phyloP scores from a whole-genome alignment of 2,888 invertebrate species.

The Calameuta pallipes region DNA sequence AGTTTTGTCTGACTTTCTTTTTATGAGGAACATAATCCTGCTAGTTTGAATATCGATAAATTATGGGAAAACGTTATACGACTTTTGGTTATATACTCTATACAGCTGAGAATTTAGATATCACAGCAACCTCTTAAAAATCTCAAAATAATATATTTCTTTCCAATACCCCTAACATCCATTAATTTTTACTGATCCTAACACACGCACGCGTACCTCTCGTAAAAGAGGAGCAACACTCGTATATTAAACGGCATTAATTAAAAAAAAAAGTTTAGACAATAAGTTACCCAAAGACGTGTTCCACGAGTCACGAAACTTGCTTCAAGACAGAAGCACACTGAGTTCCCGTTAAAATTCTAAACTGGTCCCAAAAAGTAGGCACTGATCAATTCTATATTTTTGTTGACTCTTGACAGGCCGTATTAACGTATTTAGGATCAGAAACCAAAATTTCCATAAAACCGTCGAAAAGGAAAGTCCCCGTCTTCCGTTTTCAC shows the following conservation, averaged over 20 bases:
- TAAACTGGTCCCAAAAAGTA: no score
- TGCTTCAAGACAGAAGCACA: no score
- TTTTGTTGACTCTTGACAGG: no score
- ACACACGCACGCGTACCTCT: background rate
- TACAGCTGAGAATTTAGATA: background rate
- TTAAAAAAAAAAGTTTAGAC: no score
- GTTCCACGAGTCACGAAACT: no score
- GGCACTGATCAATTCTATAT: no score
- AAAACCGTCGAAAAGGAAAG: background rate
- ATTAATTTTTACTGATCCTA: background rate
- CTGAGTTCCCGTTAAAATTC: no score
- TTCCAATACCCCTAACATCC: background rate
- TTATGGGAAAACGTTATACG: background rate
- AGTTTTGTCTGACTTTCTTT: background rate
- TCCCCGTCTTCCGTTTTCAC: no score
- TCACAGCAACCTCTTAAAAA: background rate
- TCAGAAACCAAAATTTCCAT: background rate
- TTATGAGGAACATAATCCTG: background rate
- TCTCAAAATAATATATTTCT: background rate
- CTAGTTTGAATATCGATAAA: background rate
- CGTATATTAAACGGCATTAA: background rate
- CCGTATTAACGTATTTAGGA: background rate
- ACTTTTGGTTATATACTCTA: background rate
- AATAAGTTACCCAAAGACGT: no score
- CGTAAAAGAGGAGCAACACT: background rate